A percentile compares a stretch with the other conserved stretches of the same genome.
phyloP scores from a whole-genome alignment of 2,113 vertebrate genomes.

The Myanophis thanlyinensis region DNA sequence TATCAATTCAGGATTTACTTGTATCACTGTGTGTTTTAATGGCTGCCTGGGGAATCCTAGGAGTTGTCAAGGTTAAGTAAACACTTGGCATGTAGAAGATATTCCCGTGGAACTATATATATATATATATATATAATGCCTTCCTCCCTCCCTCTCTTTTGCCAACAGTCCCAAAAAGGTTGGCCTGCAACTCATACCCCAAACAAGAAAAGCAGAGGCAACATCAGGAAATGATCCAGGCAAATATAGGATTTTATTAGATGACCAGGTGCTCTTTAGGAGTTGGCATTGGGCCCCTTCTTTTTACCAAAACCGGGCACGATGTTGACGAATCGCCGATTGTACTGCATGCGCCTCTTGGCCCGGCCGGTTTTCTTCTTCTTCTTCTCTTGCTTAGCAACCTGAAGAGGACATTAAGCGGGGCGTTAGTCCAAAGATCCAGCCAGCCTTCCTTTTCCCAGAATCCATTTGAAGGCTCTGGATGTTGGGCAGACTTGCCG shows the following conservation, averaged over 20 bases:
- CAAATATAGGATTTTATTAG: conserved; percentile 49
- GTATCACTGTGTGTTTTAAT: neutral
- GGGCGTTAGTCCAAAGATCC: neutral
- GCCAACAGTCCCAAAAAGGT: neutral
- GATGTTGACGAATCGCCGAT: conserved; percentile 73
- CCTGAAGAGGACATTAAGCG: conserved; percentile 37
- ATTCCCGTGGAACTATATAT: no score
- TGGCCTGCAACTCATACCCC: neutral
- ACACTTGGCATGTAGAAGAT: no score
- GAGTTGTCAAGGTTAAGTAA: neutral
- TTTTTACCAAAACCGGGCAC: conserved; percentile 76
- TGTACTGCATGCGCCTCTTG: conserved; percentile 76
- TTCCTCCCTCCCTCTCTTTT: neutral
- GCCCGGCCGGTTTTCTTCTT: conserved; percentile 76
- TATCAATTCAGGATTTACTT: neutral
- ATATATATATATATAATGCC: no score
- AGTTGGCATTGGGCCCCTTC: conserved; percentile 76
- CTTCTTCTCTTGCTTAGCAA: conserved; percentile 76
- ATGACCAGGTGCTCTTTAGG: conserved; percentile 48
- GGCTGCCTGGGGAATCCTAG: neutral
- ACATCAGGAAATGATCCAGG: neutral
- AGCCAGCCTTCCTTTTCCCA: neutral
- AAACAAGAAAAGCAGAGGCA: neutral
- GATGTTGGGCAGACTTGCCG: neutral
- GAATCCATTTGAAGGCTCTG: neutral